Base-by-base conservation (phyloP, 2,888 invertebrate species). In the Cartodere bifasciata region DNA sequence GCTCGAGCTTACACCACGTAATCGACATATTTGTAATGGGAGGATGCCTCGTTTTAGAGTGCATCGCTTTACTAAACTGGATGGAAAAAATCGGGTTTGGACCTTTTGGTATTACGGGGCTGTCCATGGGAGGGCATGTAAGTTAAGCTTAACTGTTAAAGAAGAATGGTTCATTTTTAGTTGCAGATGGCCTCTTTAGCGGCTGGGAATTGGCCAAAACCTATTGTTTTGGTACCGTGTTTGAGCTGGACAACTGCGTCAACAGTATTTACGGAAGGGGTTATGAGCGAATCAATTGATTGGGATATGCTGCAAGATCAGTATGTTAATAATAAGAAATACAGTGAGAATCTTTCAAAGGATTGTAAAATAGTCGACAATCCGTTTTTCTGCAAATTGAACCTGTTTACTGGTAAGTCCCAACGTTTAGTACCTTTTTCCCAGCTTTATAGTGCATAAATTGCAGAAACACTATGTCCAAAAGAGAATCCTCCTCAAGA, bases 21-120 rank as follows among this genome's bases (percentile, higher is more conserved):
- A 87, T 90, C 12, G 97, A 98, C 58, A 83, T 98, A 54, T 95
- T 98, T 68, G 87, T 97, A 42, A 98, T 98, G 97, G 97, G 97
- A 34, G 95, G 91, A 23, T 90, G 94, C 52, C 66, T 98, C 35
- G 85, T 97, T 40, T 68, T 95, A 47, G 98, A 98, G 64, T 82
- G 87, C 22, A 64, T 91, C 45, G 92, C 84, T 28, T 65, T 98
- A 42, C 72, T 97, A 42, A 81, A 91, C 60, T 97, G 94, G 94
- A 88, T 90, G 56, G 87, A 91, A 61, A 65, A 73, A 32, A 74
- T 85, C 53, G 94, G 92, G 9, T 82, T 81, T 46, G 91, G 92
- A 7, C 95, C 97, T 0, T 67, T 97, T 13, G 94, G 92, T 29
- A 72, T 97, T 31, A 90, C 92, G 16, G 97, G 95, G 6, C 71